Evolutionary conservation across 1,140 invertebrate genomes (phyloP).

Genomic region (Ruditapes philippinarum): DNA sequence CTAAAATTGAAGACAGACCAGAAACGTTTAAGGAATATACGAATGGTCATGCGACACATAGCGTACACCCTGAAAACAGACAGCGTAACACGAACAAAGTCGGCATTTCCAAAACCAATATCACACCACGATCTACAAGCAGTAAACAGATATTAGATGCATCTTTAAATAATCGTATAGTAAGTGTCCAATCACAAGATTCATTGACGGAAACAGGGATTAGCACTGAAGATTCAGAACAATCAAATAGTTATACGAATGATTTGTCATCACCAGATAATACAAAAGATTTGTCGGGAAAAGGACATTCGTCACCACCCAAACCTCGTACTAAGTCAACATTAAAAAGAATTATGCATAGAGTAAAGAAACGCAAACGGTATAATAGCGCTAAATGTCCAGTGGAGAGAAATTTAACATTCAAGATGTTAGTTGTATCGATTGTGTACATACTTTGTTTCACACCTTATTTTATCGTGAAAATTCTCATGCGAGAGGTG

Average conservation of each 20-base stretch:
- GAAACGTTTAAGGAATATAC: not conserved
- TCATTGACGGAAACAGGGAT: not conserved
- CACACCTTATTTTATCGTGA: conserved; percentile 36
- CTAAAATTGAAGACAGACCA: not conserved
- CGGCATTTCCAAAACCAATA: not conserved
- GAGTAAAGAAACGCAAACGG: not conserved
- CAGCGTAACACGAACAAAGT: too few species aligned
- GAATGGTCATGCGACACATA: not conserved
- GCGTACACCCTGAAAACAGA: not conserved
- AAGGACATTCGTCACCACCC: not conserved
- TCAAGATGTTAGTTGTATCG: conserved; percentile 32
- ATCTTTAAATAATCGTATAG: not conserved
- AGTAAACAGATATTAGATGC: not conserved
- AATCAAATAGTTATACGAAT: not conserved
- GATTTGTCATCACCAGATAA: not conserved
- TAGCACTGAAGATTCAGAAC: not conserved
- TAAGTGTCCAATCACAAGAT: not conserved
- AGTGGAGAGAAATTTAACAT: conserved; percentile 9
- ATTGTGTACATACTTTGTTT: conserved; percentile 36
- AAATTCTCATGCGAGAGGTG: conserved; percentile 15
- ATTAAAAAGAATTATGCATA: not conserved
- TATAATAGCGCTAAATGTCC: not conserved
- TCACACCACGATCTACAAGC: not conserved
- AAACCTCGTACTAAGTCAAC: not conserved
- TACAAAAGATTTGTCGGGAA: not conserved